These are phyloP conservation scores for Gymnodraco acuticeps DNA, from an alignment of 2,797 vertebrate species.

Conservation along the genomic window DNA sequence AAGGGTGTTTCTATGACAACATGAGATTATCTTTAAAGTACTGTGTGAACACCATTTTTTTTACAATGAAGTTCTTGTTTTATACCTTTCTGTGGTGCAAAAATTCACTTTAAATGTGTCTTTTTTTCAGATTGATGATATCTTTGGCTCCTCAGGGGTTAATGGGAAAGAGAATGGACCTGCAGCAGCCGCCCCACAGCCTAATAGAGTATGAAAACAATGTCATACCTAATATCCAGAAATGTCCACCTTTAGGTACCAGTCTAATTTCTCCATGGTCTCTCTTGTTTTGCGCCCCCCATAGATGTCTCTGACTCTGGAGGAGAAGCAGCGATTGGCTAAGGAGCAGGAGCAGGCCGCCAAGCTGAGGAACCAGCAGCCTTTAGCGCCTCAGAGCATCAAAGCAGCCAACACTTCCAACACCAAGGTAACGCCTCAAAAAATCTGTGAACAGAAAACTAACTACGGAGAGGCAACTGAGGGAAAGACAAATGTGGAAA, in stretches of 20 bases:
- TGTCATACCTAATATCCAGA: slow-evolving; percentile 3
- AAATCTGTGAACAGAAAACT: background rate
- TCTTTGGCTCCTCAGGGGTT: slow-evolving; percentile 87
- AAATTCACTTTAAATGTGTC: background rate
- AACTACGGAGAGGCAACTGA: background rate
- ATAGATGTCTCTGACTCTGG: slow-evolving; percentile 94
- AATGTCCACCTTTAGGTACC: background rate
- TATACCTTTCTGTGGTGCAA: background rate
- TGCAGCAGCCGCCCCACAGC: slow-evolving; percentile 80
- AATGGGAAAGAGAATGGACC: slow-evolving; percentile 91
- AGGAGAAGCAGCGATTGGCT: slow-evolving; percentile 97
- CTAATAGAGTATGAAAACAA: slow-evolving; percentile 86
- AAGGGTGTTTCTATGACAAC: slow-evolving; percentile 15
- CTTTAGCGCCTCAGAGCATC: slow-evolving; percentile 89
- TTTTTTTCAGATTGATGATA: slow-evolving; percentile 89
- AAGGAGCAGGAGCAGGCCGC: slow-evolving; percentile 98
- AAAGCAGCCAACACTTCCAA: slow-evolving; percentile 80
- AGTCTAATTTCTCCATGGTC: slow-evolving; percentile 13
- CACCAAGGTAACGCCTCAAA: slow-evolving; percentile 85
- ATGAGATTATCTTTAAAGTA: background rate
- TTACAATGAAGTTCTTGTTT: background rate
- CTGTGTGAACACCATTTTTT: background rate
- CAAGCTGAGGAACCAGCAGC: slow-evolving; percentile 95
- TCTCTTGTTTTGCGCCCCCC: background rate
- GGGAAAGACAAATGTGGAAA: no score